Conservation (phyloP, 2,113 vertebrate genomes). For the Microtus pennsylvanicus region DNA sequence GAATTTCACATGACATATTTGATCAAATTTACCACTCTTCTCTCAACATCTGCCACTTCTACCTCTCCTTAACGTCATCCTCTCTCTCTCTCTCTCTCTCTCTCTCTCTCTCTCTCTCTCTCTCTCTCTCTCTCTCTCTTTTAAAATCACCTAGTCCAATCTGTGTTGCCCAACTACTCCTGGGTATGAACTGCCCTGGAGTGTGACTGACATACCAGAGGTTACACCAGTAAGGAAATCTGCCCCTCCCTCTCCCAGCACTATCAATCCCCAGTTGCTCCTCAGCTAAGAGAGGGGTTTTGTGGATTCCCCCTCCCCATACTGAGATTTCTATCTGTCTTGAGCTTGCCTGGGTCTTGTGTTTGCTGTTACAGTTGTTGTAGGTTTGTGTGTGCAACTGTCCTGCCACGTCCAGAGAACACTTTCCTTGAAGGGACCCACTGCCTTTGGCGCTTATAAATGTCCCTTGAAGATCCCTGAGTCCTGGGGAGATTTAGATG, state of each 20-base stretch:
- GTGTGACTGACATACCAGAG: not conserved
- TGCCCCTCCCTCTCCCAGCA: not conserved
- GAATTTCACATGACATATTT: not conserved
- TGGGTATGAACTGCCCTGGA: not conserved
- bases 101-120: too few relatives aligned
- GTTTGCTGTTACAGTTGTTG: not conserved
- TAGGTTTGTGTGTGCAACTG: not conserved
- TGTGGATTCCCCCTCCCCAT: not conserved
- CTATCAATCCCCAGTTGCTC: not conserved
- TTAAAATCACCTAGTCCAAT: not conserved
- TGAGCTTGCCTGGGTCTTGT: not conserved
- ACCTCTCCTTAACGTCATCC: not conserved
- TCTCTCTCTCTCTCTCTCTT: too few relatives aligned
- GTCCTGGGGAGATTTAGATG: not conserved
- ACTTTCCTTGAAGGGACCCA: not conserved
- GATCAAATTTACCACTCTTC: not conserved
- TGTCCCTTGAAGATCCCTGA: not conserved
- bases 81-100: not conserved
- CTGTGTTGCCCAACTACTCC: not conserved
- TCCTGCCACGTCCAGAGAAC: not conserved
- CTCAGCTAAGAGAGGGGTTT: not conserved
- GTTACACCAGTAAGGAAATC: not conserved
- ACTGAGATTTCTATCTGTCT: not conserved
- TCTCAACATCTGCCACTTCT: not conserved
- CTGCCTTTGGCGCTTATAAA: not conserved